Evolutionary conservation across 1,140 invertebrate species (phyloP).

Genomic region (Coenobita brevimanus): DNA sequence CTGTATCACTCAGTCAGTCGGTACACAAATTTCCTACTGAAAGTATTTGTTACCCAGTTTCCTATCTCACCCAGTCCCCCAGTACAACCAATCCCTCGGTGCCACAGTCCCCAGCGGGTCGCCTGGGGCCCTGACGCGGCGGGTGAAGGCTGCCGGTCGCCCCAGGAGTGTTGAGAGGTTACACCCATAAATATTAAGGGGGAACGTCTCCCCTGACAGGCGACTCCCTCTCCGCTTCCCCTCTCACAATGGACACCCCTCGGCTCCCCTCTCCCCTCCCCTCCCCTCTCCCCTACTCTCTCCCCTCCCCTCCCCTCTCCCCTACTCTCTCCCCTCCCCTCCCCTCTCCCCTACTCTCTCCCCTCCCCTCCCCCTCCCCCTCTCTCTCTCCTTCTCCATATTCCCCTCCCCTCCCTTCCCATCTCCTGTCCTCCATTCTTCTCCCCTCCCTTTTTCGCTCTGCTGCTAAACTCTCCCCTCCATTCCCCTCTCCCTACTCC

Average conservation of each 20-base stretch:
- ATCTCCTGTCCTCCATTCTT: not conserved
- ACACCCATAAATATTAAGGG: slow-evolving; percentile 69
- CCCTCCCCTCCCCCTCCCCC: not conserved
- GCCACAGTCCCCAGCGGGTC: slow-evolving; percentile 70
- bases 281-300: not conserved
- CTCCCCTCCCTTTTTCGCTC: not conserved
- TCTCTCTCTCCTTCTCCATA: not conserved
- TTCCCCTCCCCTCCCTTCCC: not conserved
- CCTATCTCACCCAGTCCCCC: not conserved
- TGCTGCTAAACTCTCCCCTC: no score
- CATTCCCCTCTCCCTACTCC: no score
- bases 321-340: not conserved
- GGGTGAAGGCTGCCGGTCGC: slow-evolving; percentile 50
- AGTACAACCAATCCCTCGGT: not conserved
- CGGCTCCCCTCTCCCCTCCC: not conserved
- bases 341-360: not conserved
- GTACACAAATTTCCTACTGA: no score
- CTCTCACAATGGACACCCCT: slow-evolving; percentile 60
- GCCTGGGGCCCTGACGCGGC: slow-evolving; percentile 77
- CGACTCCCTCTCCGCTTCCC: slow-evolving; percentile 64
- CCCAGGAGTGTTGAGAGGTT: slow-evolving; percentile 66
- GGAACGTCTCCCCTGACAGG: slow-evolving; percentile 64
- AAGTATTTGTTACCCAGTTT: no score
- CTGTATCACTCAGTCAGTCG: no score
- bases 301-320: not conserved